Percentiles rank a stretch among this genome's conserved stretches.
Conservation (phyloP, 2,113 vertebrate species). For the western clawed frog (Xenopus tropicalis) region DNA sequence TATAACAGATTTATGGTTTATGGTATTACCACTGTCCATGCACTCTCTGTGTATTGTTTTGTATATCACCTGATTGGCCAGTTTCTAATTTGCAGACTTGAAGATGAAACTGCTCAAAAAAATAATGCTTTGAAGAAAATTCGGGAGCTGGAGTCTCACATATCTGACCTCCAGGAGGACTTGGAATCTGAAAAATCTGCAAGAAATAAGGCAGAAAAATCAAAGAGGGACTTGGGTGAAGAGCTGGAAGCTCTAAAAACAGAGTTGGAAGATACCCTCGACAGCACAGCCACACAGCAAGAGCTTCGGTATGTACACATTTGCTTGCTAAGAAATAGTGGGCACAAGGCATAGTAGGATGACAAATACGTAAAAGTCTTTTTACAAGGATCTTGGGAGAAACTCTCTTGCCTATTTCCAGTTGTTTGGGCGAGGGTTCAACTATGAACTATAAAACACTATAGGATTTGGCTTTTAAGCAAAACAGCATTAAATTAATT, state of each 20-base stretch:
- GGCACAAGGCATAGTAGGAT: no score
- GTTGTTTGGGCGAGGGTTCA: no score
- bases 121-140: conserved; percentile 80
- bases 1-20: neutral
- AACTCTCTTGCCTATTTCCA: no score
- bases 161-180: conserved; percentile 90
- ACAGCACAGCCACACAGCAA: conserved; percentile 87
- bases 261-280: conserved; percentile 91
- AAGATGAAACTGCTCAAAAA: conserved; percentile 83
- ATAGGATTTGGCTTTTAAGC: no score
- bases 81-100: conserved; percentile 65
- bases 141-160: conserved; percentile 81
- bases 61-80: neutral
- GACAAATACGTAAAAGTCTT: neutral
- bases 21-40: neutral
- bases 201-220: conserved; percentile 82
- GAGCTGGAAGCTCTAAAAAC: conserved; percentile 87
- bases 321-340: neutral
- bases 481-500: no score
- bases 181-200: conserved; percentile 77
- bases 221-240: conserved; percentile 83
- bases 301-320: conserved; percentile 76
- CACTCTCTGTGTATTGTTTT: no score
- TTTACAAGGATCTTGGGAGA: no score
- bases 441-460: no score